Base-by-base conservation (phyloP, 1,140 invertebrate species). In the Saxidomus purpurata region DNA sequence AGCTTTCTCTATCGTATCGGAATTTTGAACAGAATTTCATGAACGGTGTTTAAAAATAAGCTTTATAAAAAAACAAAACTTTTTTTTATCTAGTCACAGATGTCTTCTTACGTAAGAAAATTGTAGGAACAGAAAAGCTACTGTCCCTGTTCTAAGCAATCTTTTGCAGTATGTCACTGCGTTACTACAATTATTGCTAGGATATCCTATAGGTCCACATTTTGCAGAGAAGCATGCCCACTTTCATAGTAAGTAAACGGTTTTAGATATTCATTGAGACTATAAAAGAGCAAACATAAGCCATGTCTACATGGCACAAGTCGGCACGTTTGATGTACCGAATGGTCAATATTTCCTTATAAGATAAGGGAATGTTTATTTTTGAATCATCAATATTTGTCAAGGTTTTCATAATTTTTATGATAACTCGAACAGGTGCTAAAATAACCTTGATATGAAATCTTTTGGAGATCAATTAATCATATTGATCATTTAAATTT, bases 311-410 rank as follows among this genome's bases (percentile, higher is more conserved):
- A n/a, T 59, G 55, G 31, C 77, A 55, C 77, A 61, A 34, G 77
- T 59, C 49, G 77, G 77, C 34, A 4, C 49, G 15, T 80, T 80
- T 80, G 77, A 80, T 59, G 52, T 80, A 17, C n/a, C 28, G 52
- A n/a, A 47, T 34, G 47, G 77, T 80, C 77, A 80, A 80, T 80
- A 80, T 80, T 80, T 36, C 28, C 77, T 17, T 80, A 34, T 52
- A 80, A 25, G 77, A 80, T 80, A 76, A 76, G 49, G 3, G 8
- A 25, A 63, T 76, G 71, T 76, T 76, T 76, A 25, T 40, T 49
- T 38, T 76, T 40, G 71, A 76, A 76, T 76, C 71, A 76, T 47
- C 40, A 43, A 76, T 76, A 47, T 76, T 76, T 76, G 71, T 76
- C 71, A 43, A 43, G 11, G 25, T 47, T 43, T 47, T 76, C 25